Percentiles rank a stretch among this genome's conserved stretches.
Conservation (phyloP, 1,140 invertebrate genomes). For the Drosophila subobscura region DNA sequence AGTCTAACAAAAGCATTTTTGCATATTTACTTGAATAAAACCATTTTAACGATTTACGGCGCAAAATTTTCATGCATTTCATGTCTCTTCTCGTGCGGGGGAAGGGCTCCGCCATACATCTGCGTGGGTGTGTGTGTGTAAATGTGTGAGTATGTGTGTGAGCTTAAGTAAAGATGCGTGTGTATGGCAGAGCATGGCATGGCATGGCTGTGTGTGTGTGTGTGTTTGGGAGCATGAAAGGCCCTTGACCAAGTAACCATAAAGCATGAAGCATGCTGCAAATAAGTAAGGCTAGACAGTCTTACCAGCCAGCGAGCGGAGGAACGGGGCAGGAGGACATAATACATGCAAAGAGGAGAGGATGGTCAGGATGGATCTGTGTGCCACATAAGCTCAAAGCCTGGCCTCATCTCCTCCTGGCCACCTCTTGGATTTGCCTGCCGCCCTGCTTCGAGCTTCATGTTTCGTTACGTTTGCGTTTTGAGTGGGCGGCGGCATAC, state of each 20-base stretch:
- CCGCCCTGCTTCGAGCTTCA: conserved; percentile 64
- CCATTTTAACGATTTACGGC: conserved; percentile 79
- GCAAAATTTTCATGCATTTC: conserved; percentile 76
- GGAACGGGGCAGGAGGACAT: not conserved
- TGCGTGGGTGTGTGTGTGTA: conserved; percentile 3
- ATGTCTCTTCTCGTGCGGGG: conserved; percentile 19
- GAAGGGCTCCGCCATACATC: conserved; percentile 1
- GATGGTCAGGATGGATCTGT: conserved; percentile 38
- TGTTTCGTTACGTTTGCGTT: conserved; percentile 79
- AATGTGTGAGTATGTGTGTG: conserved; percentile 18
- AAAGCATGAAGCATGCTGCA: conserved; percentile 81
- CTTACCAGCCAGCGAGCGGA: conserved; percentile 44
- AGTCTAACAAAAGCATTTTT: conserved; percentile 71
- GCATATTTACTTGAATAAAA: conserved; percentile 80
- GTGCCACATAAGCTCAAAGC: conserved; percentile 39
- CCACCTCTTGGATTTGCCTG: not conserved
- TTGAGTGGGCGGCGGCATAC: conserved; percentile 54
- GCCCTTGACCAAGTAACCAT: conserved; percentile 82
- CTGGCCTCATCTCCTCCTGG: not conserved
- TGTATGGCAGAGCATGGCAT: not conserved
- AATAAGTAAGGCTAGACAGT: conserved; percentile 80
- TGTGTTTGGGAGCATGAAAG: conserved; percentile 56
- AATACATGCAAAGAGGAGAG: not conserved
- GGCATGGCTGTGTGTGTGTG: conserved; percentile 24
- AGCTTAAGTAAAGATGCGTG: conserved; percentile 46